These are phyloP conservation scores for Epistrophe grossulariae DNA, from an alignment of 2,888 invertebrate species.

Conservation along the genomic window DNA sequence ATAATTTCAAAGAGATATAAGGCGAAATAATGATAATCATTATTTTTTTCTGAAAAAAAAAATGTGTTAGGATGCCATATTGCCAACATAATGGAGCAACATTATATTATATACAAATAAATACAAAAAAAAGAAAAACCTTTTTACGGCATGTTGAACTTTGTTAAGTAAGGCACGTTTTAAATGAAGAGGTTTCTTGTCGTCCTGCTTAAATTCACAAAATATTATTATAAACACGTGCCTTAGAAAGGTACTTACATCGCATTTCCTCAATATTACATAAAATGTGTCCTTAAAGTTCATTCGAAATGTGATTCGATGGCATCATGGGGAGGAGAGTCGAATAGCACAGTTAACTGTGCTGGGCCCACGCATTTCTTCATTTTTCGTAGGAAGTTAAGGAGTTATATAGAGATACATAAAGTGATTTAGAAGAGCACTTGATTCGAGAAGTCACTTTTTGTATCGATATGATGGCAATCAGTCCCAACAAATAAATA, in stretches of 20 bases:
- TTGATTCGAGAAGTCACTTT: neutral
- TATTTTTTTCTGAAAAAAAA: neutral
- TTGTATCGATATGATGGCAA: neutral
- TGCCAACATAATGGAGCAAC: neutral
- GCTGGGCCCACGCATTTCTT: neutral
- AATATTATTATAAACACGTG: constrained; percentile 29
- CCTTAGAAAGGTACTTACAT: constrained; percentile 21
- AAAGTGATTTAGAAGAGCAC: constrained; percentile 16
- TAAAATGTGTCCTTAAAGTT: neutral
- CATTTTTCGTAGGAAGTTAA: neutral
- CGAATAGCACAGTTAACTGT: neutral
- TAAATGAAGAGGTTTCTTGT: constrained; percentile 17
- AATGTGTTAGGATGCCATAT: neutral
- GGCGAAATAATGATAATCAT: constrained; percentile 17
- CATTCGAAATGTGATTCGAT: neutral
- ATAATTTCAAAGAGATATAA: constrained; percentile 15
- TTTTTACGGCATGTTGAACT: constrained; percentile 16
- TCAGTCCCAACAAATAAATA: too few species aligned
- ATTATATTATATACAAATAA: neutral
- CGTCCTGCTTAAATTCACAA: neutral
- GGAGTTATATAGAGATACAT: neutral
- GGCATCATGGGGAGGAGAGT: neutral
- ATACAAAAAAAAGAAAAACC: neutral
- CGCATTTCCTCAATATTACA: constrained; percentile 15
- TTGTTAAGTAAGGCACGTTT: constrained; percentile 28